These are phyloP conservation scores for Onychomys torridus DNA, from an alignment of 2,797 vertebrate species.

Conservation along the genomic window DNA sequence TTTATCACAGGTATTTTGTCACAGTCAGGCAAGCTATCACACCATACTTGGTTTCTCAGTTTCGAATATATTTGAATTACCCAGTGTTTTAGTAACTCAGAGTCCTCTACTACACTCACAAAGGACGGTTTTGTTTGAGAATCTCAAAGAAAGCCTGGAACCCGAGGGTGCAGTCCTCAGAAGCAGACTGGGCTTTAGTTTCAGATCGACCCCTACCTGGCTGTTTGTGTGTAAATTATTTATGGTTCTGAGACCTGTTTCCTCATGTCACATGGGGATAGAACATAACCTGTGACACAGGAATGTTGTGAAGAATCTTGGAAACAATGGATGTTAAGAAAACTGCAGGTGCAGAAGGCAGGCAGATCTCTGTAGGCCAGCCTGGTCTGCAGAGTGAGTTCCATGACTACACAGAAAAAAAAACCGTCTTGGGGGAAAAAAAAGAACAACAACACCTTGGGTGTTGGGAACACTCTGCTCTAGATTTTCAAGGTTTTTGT, in stretches of 20 bases:
- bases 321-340: no score
- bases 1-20: not conserved
- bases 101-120: not conserved
- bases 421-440: no score
- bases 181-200: not conserved
- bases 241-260: not conserved
- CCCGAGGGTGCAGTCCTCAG: not conserved
- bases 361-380: no score
- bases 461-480: not conserved
- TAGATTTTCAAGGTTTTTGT: not conserved
- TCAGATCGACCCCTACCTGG: not conserved
- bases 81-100: not conserved
- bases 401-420: no score
- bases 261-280: not conserved
- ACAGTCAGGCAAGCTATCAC: not conserved
- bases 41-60: not conserved
- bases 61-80: not conserved
- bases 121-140: slow-evolving; percentile 6
- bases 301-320: not conserved
- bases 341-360: no score
- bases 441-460: no score
- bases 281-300: not conserved
- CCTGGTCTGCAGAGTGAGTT: no score
- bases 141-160: not conserved
- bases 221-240: not conserved